Evolutionary conservation across 2,113 vertebrate species (phyloP), one percentile per base, ranked within the genome.

Genomic region (Aepyceros melampus): DNA sequence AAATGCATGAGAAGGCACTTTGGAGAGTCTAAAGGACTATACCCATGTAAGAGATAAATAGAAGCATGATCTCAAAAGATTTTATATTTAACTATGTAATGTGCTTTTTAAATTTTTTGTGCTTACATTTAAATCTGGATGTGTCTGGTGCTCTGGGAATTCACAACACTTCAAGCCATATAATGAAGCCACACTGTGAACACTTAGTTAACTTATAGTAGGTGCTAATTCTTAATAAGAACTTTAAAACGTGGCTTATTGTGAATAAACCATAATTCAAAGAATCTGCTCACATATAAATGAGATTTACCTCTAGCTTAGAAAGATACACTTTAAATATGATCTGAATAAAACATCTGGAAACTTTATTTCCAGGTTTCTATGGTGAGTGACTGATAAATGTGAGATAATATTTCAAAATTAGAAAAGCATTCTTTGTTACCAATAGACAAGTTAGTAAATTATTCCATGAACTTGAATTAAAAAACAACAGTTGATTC

Each of bases 131-230:
- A 94, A 97, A 98, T 98, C 97, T 95, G 91, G 95, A 97, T 98
- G 82, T 95, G 83, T 97, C 93, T 97, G 56, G 62, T 97, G 83
- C 60, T 67, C 91, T 89, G 93, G 96, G 95, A 98, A 97, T 97
- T 97, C 97, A 97, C 89, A 95, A 98, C 91, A 97, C 95, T 98
- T 98, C 97, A 98, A 97, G 94, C 79, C 78, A 93, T 97, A 64
- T 97, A 98, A 97, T 97, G 97, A 98, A 98, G 96, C 94, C 97
- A 98, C 71, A 97, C 97, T 97, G 96, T 96, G 97, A 98, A 97
- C 96, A 97, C 88, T 95, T 98, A 98, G 98, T 98, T 98, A 97
- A 97, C 98, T 98, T 98, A 95, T 95, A 97, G 93, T 98, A 97
- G 97, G 96, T 97, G 94, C 94, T 98, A 97, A 97, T 97, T 98